These are phyloP conservation scores for Ectropis crepuscularia DNA, from an alignment of 2,888 invertebrate genomes.

Conservation along the genomic window DNA sequence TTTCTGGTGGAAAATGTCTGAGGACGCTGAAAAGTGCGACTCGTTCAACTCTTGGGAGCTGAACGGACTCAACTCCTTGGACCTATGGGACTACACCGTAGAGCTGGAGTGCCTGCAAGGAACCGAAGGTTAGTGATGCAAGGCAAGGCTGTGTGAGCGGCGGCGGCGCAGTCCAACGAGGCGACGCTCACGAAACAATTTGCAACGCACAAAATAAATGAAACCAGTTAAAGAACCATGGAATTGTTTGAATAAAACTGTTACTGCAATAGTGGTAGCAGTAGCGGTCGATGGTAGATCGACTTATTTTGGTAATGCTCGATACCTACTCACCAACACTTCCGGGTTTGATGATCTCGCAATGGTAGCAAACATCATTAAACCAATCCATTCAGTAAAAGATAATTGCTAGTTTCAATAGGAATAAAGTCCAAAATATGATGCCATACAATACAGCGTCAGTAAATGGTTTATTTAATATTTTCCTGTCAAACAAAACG, in stretches of 20 bases:
- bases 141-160: constrained; percentile 74
- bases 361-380: constrained; percentile 16
- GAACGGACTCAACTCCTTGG: constrained; percentile 88
- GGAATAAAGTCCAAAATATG: constrained; percentile 17
- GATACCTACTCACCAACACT: constrained; percentile 5
- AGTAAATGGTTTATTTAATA: constrained; percentile 2
- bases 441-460: not conserved
- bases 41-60: constrained; percentile 82
- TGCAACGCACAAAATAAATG: constrained; percentile 52
- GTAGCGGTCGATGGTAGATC: not conserved
- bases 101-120: constrained; percentile 92
- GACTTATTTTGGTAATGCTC: constrained; percentile 1
- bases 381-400: not conserved
- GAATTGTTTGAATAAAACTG: constrained; percentile 55
- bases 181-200: constrained; percentile 48
- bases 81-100: constrained; percentile 94
- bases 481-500: constrained; percentile 13
- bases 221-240: constrained; percentile 53
- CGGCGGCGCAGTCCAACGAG: constrained; percentile 31
- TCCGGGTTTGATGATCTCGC: constrained; percentile 33
- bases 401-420: constrained; percentile 14
- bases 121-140: constrained; percentile 88
- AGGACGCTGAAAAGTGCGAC: constrained; percentile 76
- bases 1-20: constrained; percentile 69
- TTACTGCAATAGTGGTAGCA: constrained; percentile 48